Base-by-base conservation (phyloP, 2,888 invertebrate species). In the Polydrusus pterygomalis region DNA sequence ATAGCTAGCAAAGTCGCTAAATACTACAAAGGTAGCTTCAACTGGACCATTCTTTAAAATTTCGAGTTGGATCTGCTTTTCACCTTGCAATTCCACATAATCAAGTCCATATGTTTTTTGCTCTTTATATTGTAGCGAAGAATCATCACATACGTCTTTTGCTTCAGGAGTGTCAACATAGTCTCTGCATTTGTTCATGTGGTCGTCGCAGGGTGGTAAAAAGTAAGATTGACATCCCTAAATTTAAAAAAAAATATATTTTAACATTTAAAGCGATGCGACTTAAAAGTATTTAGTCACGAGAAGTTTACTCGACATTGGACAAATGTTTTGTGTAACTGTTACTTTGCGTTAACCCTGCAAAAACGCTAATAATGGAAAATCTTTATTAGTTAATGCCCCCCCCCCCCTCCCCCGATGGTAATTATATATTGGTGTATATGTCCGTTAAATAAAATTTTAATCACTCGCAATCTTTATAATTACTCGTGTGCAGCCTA, bases 11-110 rank as follows among this genome's bases (percentile, higher is more conserved):
- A 97, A 92, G 88, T 97, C 97, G 43, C 92, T 90, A 82, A 94
- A 97, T 3, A 97, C 96, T 0, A 92, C 92, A 84, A 96, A 96
- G 0, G 94, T 94, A 1, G 90, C 96, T 88, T 96, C 96, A 0
- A 96, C 95, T 0, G 97, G 96, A 10, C 96, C 96, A 85, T 96
- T 93, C 51, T 89, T 91, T 89, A 92, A 92, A 75, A 97, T 91
- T 87, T 97, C 97, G 13, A 90, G 90, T 87, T 91, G 93, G 80
- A 97, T 96, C 77, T 93, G 90, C 5, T 90, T 87, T 58, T 74
- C 79, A 13, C 70, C 49, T 2, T 0, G 10, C 11, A 74, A 2
- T 11, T 10, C 11, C 17, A 45, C 45, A 8, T 18, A 7, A 9
- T 20, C 56, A n/a, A 25, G n/a, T 11, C 77, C 77, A 45, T 71